These are phyloP conservation scores for Bombus affinis DNA, from an alignment of 1,140 invertebrate species.

Conservation along the genomic window DNA sequence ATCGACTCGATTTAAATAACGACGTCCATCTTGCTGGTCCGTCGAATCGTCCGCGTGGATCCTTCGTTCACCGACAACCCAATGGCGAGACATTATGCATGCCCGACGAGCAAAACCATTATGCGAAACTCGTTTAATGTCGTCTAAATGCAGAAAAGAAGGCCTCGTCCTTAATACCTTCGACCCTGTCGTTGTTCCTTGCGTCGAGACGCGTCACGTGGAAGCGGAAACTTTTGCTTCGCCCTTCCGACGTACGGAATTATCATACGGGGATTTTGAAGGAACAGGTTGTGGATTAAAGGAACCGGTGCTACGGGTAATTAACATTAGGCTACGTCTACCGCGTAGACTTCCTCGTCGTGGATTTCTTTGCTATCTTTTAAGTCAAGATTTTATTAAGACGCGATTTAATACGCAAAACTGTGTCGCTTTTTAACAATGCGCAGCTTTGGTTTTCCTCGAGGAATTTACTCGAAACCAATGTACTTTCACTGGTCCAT, in stretches of 20 bases:
- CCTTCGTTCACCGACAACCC: background rate
- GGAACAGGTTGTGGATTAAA: conserved; percentile 19
- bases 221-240: conserved; percentile 44
- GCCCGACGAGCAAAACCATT: conserved; percentile 45
- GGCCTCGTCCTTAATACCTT: conserved; percentile 55
- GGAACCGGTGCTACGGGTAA: too few species aligned
- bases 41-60: background rate
- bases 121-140: conserved; percentile 60
- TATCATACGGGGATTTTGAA: background rate
- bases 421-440: too few species aligned
- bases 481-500: too few species aligned
- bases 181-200: background rate
- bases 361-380: too few species aligned
- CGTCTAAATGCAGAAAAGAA: conserved; percentile 59
- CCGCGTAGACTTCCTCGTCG: too few species aligned
- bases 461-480: too few species aligned
- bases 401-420: too few species aligned
- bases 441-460: too few species aligned
- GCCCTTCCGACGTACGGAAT: conserved; percentile 29
- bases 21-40: conserved; percentile 25
- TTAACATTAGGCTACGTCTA: too few species aligned
- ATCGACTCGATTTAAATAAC: conserved; percentile 60
- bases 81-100: conserved; percentile 55
- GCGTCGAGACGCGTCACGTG: conserved; percentile 33
- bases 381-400: too few species aligned